Conservation (phyloP, 2,113 vertebrate genomes). For the Neotoma lepida region DNA sequence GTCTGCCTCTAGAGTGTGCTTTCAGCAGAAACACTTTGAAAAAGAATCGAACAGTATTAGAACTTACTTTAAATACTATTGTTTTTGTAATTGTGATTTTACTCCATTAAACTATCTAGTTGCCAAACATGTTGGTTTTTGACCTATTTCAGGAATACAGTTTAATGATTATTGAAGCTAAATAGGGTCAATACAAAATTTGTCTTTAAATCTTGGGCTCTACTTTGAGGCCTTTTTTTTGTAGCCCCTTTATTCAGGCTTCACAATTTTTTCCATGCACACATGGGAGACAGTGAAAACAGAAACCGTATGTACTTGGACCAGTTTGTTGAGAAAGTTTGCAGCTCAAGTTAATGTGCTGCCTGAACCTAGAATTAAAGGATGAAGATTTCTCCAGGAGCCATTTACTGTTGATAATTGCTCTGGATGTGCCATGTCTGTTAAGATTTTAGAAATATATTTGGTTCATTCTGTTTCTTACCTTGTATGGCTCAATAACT, state of each 20-base stretch:
- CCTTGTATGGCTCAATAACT: constrained; percentile 87
- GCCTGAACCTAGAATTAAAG: constrained; percentile 60
- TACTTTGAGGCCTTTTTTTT: background rate
- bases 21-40: constrained; percentile 28
- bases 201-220: background rate
- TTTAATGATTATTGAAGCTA: constrained; percentile 46
- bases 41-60: constrained; percentile 37
- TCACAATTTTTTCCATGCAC: constrained; percentile 5
- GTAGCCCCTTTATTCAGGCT: background rate
- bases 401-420: constrained; percentile 58
- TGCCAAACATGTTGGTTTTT: constrained; percentile 32
- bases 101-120: background rate
- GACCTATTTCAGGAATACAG: constrained; percentile 42
- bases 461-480: constrained; percentile 83
- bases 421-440: constrained; percentile 70
- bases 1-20: background rate
- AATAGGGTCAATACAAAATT: background rate
- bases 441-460: constrained; percentile 84
- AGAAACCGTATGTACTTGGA: constrained; percentile 27
- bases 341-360: constrained; percentile 41
- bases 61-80: constrained; percentile 45
- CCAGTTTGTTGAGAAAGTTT: constrained; percentile 39
- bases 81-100: constrained; percentile 52
- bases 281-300: background rate
- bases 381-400: constrained; percentile 9